A percentile compares a stretch with the other conserved stretches of the same genome.
phyloP scores from a whole-genome alignment of 2,888 invertebrate species.

The Oscheius onirici region DNA sequence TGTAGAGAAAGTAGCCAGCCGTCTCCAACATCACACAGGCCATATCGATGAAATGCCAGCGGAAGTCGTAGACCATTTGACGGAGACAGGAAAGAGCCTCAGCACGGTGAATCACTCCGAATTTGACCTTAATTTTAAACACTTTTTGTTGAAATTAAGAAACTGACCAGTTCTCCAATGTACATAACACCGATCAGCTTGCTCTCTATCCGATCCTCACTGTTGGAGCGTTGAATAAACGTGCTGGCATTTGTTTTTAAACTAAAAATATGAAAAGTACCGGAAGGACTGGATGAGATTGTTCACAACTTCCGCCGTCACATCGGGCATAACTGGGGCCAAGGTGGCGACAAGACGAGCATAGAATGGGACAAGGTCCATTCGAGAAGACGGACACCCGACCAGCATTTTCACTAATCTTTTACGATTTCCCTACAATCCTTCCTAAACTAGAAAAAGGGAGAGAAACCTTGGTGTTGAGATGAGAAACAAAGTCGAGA shows the following conservation, averaged over 20 bases:
- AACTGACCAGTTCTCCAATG: conserved; percentile 61
- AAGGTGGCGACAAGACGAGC: conserved; percentile 65
- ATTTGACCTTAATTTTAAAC: conserved; percentile 58
- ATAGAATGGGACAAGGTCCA: conserved; percentile 67
- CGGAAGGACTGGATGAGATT: conserved; percentile 41
- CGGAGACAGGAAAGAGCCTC: conserved; percentile 65
- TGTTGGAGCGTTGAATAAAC: conserved; percentile 3
- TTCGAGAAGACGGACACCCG: conserved; percentile 40
- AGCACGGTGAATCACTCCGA: conserved; percentile 65
- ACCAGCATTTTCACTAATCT: conserved; percentile 57
- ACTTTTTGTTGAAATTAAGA: neutral
- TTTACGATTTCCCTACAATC: conserved; percentile 55
- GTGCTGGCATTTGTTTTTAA: conserved; percentile 10
- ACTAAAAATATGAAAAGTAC: neutral
- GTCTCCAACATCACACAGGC: conserved; percentile 63
- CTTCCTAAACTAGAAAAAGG: neutral
- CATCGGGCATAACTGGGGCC: conserved; percentile 61
- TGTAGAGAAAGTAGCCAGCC: conserved; percentile 53
- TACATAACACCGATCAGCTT: conserved; percentile 50
- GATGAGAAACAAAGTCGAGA: conserved; percentile 59
- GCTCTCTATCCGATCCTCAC: conserved; percentile 31
- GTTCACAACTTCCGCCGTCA: conserved; percentile 50
- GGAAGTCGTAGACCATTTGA: conserved; percentile 64
- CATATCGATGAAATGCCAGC: conserved; percentile 67
- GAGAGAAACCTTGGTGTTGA: conserved; percentile 44